Evolutionary conservation across 1,140 invertebrate species (phyloP).

Genomic region (Drosophila athabasca): DNA sequence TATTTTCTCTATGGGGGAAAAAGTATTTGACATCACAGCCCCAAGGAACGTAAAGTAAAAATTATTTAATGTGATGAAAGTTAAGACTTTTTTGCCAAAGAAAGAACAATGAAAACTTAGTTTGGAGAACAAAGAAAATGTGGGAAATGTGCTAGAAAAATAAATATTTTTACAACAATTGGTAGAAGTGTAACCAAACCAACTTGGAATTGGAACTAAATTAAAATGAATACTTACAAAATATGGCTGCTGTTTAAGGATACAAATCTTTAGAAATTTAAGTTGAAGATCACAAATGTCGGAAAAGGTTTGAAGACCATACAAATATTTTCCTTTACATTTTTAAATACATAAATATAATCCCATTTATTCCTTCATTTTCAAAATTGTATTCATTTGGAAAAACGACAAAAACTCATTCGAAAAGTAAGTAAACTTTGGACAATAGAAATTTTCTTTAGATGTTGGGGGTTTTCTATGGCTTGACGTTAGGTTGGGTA

Average conservation of each 20-base stretch:
- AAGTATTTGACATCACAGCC: conserved; percentile 57
- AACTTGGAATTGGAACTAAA: too few relatives aligned
- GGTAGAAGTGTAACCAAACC: too few relatives aligned
- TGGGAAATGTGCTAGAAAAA: background rate
- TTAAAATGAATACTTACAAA: too few relatives aligned
- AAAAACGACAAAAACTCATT: conserved; percentile 24
- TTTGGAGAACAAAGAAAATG: conserved; percentile 8
- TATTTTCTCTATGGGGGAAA: conserved; percentile 12
- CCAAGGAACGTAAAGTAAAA: conserved; percentile 21
- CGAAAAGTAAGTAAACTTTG: conserved; percentile 37
- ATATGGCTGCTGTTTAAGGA: too few relatives aligned
- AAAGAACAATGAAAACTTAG: conserved; percentile 33
- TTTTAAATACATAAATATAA: background rate
- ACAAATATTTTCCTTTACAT: too few relatives aligned
- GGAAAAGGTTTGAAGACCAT: too few relatives aligned
- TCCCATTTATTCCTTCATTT: conserved; percentile 6
- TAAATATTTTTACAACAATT: too few relatives aligned
- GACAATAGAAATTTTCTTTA: conserved; percentile 20
- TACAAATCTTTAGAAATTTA: too few relatives aligned
- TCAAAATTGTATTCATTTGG: background rate
- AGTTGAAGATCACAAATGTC: too few relatives aligned
- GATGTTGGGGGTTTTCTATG: too few relatives aligned
- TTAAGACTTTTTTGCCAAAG: background rate
- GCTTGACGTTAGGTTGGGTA: too few relatives aligned
- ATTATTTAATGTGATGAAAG: conserved; percentile 53